These are phyloP conservation scores for Hirtodrosophila trivittata DNA, from an alignment of 2,888 invertebrate genomes.

Conservation along the genomic window DNA sequence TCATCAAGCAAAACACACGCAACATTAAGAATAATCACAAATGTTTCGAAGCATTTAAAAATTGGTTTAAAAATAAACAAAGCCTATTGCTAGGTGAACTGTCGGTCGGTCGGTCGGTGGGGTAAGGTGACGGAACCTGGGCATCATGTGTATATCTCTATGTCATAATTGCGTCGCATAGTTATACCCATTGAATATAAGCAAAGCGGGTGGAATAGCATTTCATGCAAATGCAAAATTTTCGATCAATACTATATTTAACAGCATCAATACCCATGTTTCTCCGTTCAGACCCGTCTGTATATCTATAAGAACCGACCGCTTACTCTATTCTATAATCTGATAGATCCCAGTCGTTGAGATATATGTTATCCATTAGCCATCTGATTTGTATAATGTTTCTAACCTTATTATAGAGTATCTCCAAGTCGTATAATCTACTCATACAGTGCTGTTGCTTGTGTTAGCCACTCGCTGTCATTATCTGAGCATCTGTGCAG, in stretches of 20 bases:
- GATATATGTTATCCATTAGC: no score
- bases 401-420: no score
- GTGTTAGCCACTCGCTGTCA: constrained; percentile 40
- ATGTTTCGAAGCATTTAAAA: constrained; percentile 36
- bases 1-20: constrained; percentile 16
- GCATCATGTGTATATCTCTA: constrained; percentile 2
- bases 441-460: not conserved
- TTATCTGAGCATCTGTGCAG: constrained; percentile 54
- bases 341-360: no score
- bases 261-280: no score
- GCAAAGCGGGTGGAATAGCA: no score
- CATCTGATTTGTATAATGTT: no score
- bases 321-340: no score
- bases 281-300: no score
- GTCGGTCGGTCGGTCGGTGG: not conserved
- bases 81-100: constrained; percentile 24
- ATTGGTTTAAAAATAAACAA: constrained; percentile 64
- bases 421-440: not conserved
- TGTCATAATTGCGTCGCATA: constrained; percentile 69
- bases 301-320: no score
- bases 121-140: constrained; percentile 1
- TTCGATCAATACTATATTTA: no score
- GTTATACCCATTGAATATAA: constrained; percentile 10
- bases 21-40: constrained; percentile 32
- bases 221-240: no score